phyloP scores from a whole-genome alignment of 2,888 invertebrate genomes.

The Penaeus monodon region DNA sequence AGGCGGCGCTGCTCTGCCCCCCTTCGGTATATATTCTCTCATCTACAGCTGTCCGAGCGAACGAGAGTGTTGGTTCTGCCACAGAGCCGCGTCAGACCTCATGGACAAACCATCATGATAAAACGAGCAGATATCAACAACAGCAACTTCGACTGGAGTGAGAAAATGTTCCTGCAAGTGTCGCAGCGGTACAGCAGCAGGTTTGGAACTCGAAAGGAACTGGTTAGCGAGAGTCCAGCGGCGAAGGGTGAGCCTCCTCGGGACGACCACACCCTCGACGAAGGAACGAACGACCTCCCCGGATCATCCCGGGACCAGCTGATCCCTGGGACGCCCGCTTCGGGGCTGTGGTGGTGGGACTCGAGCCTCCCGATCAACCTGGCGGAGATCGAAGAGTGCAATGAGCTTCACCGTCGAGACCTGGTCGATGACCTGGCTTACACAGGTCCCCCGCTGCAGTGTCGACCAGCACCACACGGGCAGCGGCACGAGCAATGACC shows the following conservation, averaged over 20 bases:
- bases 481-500: neutral
- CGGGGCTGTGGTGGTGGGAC: slow-evolving; percentile 39
- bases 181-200: neutral
- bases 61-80: slow-evolving; percentile 23
- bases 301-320: neutral
- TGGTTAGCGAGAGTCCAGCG: neutral
- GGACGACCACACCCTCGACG: neutral
- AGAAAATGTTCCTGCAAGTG: neutral
- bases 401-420: slow-evolving; percentile 2
- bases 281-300: neutral
- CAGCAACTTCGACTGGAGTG: slow-evolving; percentile 34
- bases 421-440: neutral
- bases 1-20: too few species aligned
- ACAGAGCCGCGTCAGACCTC: slow-evolving; percentile 34
- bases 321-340: neutral
- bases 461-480: slow-evolving; percentile 23
- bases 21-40: neutral
- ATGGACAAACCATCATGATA: neutral
- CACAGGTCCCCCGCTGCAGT: slow-evolving; percentile 8
- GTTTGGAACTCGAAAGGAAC: neutral
- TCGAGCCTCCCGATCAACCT: slow-evolving; percentile 33
- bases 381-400: slow-evolving; percentile 17
- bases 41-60: slow-evolving; percentile 5
- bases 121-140: neutral
- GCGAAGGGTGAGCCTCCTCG: neutral